phyloP scores from a whole-genome alignment of 2,797 vertebrate genomes.

The Anguilla marmorata region DNA sequence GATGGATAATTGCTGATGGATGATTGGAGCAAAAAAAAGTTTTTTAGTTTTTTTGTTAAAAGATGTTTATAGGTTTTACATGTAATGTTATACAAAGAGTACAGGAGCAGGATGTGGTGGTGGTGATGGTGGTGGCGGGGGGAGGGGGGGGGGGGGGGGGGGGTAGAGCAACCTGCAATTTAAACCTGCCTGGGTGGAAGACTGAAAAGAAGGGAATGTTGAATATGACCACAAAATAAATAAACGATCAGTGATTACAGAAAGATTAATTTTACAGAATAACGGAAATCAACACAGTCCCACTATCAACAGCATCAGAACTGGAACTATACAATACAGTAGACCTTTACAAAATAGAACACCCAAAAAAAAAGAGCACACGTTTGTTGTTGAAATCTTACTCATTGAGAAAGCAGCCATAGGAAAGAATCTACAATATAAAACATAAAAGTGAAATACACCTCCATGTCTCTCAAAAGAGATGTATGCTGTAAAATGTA shows the following conservation, averaged over 20 bases:
- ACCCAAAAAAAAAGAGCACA: neutral
- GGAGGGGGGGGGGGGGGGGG: slow-evolving; percentile 34
- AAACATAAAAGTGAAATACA: neutral
- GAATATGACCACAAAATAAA: neutral
- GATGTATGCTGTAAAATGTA: neutral
- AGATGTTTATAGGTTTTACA: too few species aligned
- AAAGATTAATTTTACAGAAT: neutral
- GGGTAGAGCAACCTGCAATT: neutral
- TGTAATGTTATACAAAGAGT: neutral
- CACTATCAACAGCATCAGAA: neutral
- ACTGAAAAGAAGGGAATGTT: too few species aligned
- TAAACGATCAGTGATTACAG: neutral
- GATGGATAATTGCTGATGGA: slow-evolving; percentile 41
- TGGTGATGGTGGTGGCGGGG: neutral
- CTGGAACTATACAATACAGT: neutral
- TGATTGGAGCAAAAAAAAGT: neutral
- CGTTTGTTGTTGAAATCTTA: neutral
- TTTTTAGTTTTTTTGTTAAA: neutral
- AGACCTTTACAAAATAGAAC: neutral
- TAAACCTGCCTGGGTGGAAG: too few species aligned
- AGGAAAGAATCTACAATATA: slow-evolving; percentile 4
- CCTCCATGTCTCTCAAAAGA: neutral
- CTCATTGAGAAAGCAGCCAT: neutral
- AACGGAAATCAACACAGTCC: neutral
- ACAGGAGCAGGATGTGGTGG: neutral